These are phyloP conservation scores for Scaeva pyrastri DNA, from an alignment of 2,888 invertebrate species.

Conservation along the genomic window DNA sequence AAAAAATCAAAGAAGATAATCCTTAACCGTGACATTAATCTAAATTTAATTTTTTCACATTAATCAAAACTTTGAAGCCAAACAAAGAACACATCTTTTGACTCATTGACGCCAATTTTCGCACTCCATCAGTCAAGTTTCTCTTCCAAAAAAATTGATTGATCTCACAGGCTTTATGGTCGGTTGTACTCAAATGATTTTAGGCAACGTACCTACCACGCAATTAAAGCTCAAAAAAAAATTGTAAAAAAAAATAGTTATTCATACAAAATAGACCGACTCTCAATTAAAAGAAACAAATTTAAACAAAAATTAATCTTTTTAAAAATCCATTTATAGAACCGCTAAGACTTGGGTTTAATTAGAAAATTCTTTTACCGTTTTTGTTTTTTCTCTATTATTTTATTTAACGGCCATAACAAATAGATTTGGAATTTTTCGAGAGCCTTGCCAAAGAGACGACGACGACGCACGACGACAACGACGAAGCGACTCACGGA, in stretches of 20 bases:
- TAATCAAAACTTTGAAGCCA: slow-evolving; percentile 44
- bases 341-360: slow-evolving; percentile 58
- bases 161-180: slow-evolving; percentile 43
- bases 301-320: slow-evolving; percentile 39
- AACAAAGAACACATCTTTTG: slow-evolving; percentile 33
- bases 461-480: slow-evolving; percentile 6
- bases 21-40: no score
- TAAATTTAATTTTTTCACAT: slow-evolving; percentile 21
- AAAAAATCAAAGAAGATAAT: no score
- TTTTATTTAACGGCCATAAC: slow-evolving; percentile 45
- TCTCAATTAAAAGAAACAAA: not conserved
- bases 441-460: not conserved
- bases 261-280: slow-evolving; percentile 3
- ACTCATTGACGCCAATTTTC: slow-evolving; percentile 47
- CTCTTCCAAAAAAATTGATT: slow-evolving; percentile 34
- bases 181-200: slow-evolving; percentile 12
- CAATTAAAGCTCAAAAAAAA: slow-evolving; percentile 19
- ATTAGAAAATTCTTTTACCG: slow-evolving; percentile 63
- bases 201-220: slow-evolving; percentile 6
- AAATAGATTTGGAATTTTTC: slow-evolving; percentile 51
- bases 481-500: slow-evolving; percentile 7
- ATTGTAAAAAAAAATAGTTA: slow-evolving; percentile 19
- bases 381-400: slow-evolving; percentile 40
- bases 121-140: slow-evolving; percentile 58
- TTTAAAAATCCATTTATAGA: slow-evolving; percentile 56